Conservation (phyloP, 2,888 invertebrate genomes). For the Ennomos fuscantarius region DNA sequence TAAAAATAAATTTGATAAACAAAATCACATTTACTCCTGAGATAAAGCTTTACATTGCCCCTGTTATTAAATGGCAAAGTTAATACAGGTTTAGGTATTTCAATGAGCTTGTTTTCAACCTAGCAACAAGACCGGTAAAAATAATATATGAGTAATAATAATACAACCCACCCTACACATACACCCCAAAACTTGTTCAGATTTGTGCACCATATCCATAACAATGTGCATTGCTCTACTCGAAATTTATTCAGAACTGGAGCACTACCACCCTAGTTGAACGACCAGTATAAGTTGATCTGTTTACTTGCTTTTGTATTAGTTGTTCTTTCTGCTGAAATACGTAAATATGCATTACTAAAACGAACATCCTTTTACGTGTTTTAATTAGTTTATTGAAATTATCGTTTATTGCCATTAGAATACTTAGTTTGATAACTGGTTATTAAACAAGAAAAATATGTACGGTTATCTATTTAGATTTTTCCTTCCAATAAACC, state of each 20-base stretch:
- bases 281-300: constrained; percentile 50
- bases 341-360: no score
- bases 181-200: constrained; percentile 44
- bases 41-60: constrained; percentile 4
- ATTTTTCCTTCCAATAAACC: no score
- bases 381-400: no score
- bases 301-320: constrained; percentile 29
- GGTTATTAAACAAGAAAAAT: no score
- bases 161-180: constrained; percentile 51
- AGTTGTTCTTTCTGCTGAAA: no score
- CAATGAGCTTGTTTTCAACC: constrained; percentile 13
- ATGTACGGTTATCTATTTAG: no score
- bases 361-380: no score
- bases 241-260: constrained; percentile 58
- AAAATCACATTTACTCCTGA: no score
- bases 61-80: constrained; percentile 16
- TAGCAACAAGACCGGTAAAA: constrained; percentile 15
- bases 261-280: constrained; percentile 62
- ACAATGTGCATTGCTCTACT: constrained; percentile 76
- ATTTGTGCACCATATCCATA: constrained; percentile 67
- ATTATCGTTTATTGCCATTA: no score
- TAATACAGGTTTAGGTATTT: constrained; percentile 10
- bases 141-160: constrained; percentile 54
- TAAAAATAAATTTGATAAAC: no score
- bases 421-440: no score